phyloP scores from a whole-genome alignment of 1,140 invertebrate species.

The Fopius arisanus region DNA sequence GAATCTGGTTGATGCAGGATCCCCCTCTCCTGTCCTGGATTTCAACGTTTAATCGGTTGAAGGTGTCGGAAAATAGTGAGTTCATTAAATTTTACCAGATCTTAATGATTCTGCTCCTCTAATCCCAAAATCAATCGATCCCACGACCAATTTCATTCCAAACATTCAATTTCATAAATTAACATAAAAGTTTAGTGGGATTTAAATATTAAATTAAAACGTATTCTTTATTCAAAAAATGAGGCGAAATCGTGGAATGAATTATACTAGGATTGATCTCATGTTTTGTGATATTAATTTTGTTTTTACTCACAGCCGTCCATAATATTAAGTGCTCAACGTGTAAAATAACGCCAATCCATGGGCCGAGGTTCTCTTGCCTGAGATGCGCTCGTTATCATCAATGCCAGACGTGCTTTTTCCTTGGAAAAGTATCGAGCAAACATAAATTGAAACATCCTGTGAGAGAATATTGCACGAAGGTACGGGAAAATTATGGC shows the following conservation, averaged over 20 bases:
- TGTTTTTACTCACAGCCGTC: slow-evolving; percentile 56
- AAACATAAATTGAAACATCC: slow-evolving; percentile 81
- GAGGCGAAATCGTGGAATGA: too few species aligned
- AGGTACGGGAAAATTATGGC: slow-evolving; percentile 50
- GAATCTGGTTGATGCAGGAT: slow-evolving; percentile 68
- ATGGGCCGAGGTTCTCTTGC: slow-evolving; percentile 75
- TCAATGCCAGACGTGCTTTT: slow-evolving; percentile 83
- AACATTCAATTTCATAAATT: too few species aligned
- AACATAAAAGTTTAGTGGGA: too few species aligned
- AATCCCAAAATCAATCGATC: too few species aligned
- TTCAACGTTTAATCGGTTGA: slow-evolving; percentile 69
- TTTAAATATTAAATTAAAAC: too few species aligned
- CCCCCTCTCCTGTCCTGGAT: slow-evolving; percentile 70
- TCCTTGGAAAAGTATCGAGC: slow-evolving; percentile 74
- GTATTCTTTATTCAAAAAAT: too few species aligned
- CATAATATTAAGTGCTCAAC: slow-evolving; percentile 69
- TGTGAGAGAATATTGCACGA: slow-evolving; percentile 79
- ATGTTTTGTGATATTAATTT: not conserved
- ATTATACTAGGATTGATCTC: too few species aligned
- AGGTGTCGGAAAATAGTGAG: slow-evolving; percentile 66
- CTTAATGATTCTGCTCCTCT: too few species aligned
- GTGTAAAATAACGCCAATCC: slow-evolving; percentile 66
- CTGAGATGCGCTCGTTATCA: slow-evolving; percentile 79
- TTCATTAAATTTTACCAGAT: too few species aligned
- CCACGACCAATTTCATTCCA: too few species aligned